Evolutionary conservation across 2,797 vertebrate genomes (phyloP).

Genomic region (Labeo calbasu): DNA sequence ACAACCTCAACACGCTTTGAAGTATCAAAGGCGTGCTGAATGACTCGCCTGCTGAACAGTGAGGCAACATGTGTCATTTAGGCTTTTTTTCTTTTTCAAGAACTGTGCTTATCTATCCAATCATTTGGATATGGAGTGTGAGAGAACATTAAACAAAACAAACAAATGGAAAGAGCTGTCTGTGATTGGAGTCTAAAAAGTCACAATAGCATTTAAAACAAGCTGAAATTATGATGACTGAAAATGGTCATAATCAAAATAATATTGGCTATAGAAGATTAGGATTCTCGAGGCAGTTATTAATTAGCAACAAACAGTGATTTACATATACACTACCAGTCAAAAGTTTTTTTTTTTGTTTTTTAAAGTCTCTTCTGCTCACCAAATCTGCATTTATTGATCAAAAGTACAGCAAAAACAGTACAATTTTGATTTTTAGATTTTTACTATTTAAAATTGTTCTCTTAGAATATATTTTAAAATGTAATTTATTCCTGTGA

Average conservation of each 20-base stretch:
- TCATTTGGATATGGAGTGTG: conserved; percentile 53
- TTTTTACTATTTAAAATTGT: too few species aligned
- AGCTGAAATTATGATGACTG: not conserved
- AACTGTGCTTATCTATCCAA: conserved; percentile 58
- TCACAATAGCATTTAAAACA: not conserved
- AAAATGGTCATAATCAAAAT: not conserved
- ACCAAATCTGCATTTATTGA: too few species aligned
- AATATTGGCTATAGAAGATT: not conserved
- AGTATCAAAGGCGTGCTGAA: conserved; percentile 72
- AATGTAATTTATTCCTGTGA: too few species aligned
- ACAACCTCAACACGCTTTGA: conserved; percentile 76
- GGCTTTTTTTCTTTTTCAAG: conserved; percentile 56
- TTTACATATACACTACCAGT: not conserved
- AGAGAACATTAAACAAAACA: conserved; percentile 52
- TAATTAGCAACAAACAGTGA: not conserved
- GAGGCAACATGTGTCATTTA: conserved; percentile 71
- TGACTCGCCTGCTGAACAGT: conserved; percentile 72
- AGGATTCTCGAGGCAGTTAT: not conserved
- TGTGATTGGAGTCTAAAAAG: conserved; percentile 6
- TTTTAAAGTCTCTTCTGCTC: too few species aligned
- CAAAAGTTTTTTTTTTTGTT: too few species aligned
- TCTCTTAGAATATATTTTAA: too few species aligned
- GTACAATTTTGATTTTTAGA: too few species aligned
- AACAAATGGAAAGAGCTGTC: conserved; percentile 36
- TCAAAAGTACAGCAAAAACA: too few species aligned